Conservation (phyloP, 30 jellyfish, hydroid and myxozoan genomes). For the Rhopilema esculentum region DNA sequence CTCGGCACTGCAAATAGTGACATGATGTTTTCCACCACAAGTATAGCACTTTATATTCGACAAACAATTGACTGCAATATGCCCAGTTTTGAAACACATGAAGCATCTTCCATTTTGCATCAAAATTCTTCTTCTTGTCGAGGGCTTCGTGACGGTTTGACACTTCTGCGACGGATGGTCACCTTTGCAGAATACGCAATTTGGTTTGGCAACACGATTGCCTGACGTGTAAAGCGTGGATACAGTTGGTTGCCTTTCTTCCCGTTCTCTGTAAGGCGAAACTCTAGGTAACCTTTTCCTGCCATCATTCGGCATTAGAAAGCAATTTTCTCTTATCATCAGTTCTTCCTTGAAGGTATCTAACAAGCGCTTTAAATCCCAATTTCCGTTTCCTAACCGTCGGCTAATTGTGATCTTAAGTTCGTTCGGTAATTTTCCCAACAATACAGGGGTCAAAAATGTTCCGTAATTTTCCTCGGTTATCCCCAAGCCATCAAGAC, state of each 20-base stretch:
- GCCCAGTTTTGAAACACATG: conserved; percentile 12
- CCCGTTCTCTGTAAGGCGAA: background rate
- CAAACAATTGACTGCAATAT: background rate
- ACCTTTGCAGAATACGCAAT: conserved; percentile 10
- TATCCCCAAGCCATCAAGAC: too few species aligned
- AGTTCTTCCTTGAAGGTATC: conserved; percentile 5
- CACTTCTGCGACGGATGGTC: background rate
- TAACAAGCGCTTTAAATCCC: conserved; percentile 10
- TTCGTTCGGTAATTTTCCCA: conserved; percentile 30
- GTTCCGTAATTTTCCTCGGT: conserved; percentile 10
- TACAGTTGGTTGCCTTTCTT: background rate
- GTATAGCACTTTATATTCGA: conserved; percentile 1
- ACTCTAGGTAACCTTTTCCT: background rate
- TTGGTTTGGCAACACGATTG: background rate
- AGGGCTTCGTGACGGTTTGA: conserved; percentile 2
- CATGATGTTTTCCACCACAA: conserved; percentile 2
- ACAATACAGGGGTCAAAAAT: conserved; percentile 7
- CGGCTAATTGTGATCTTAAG: background rate
- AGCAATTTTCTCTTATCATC: conserved; percentile 25
- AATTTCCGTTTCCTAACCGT: background rate
- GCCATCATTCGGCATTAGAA: too few species aligned
- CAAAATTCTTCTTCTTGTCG: conserved; percentile 4
- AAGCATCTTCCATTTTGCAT: conserved; percentile 21
- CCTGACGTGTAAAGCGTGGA: background rate
- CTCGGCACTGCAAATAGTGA: background rate